A percentile compares a stretch with the other conserved stretches of the same genome.
These are phyloP conservation scores for Cryptus armator DNA, from an alignment of 2,888 invertebrate species.

Conservation along the genomic window DNA sequence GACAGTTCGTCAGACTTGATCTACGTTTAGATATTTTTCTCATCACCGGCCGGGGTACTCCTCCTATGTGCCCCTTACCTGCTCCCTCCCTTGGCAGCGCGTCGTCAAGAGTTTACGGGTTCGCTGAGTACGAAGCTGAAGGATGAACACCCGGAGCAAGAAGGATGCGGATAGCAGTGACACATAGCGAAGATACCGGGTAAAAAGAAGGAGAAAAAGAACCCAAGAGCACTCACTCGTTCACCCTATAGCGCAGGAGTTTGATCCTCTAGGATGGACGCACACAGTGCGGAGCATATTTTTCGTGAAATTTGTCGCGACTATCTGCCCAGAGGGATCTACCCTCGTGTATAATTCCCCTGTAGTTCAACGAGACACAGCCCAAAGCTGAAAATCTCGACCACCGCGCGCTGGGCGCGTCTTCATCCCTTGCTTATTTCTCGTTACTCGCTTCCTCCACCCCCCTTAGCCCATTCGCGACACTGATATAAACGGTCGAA, in stretches of 20 bases:
- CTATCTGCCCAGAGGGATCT: conserved; percentile 82
- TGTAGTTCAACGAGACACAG: conserved; percentile 63
- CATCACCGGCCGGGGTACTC: conserved; percentile 73
- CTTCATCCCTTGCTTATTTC: conserved; percentile 57
- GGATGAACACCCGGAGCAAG: conserved; percentile 64
- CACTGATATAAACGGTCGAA: conserved; percentile 78
- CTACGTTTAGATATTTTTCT: conserved; percentile 84
- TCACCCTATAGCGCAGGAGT: conserved; percentile 42
- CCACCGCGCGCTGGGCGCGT: conserved; percentile 21
- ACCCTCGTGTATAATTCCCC: conserved; percentile 82
- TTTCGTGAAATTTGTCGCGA: conserved; percentile 84
- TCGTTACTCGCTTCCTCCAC: conserved; percentile 71
- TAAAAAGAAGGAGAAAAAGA: conserved; percentile 80
- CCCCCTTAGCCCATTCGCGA: conserved; percentile 58
- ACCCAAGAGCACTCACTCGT: conserved; percentile 45
- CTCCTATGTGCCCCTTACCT: conserved; percentile 30
- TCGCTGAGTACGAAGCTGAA: conserved; percentile 73
- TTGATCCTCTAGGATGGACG: conserved; percentile 25
- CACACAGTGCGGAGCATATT: conserved; percentile 78
- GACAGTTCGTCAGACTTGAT: conserved; percentile 81
- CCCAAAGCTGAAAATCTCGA: conserved; percentile 86
- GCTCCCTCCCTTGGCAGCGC: too few species aligned
- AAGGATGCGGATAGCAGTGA: conserved; percentile 18
- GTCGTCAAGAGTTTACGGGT: conserved; percentile 44
- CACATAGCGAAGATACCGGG: conserved; percentile 67